Evolutionary conservation across 2,888 invertebrate species (phyloP), one percentile per base, ranked within the genome.

Genomic region (Polydrusus pterygomalis): DNA sequence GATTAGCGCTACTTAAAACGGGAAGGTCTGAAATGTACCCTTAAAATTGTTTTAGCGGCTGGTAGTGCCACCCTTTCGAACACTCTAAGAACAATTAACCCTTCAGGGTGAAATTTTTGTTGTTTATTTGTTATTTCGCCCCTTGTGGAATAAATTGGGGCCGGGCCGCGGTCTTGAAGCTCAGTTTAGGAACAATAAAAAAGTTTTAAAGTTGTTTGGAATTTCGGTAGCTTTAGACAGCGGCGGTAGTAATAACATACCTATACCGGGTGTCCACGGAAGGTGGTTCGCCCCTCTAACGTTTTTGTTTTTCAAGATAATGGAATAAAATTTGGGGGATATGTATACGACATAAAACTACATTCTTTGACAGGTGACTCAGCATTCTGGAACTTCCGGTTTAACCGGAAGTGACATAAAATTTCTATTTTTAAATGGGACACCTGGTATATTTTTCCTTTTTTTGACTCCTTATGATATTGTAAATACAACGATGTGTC

Each of bases 81-180:
- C 65, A 65, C 65, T 65, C 18, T 51, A 49, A 49, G 65, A 51
- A 47, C 49, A 65, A 65, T 65, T 65, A 65, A 51, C 65, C 34
- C 49, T 65, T 38, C 65, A 51, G 49, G 65, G 64, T 64, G 64
- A 49, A 47, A 64, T 64, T 64, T 64, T 64, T 64, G 64, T 65
- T 65, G 65, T 65, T 65, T 65, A 65, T 65, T 65, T 65, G 58
- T 60, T 60, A 60, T 60, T 60, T 60, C 17, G 58, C 58, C 58
- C 58, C 30, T 54, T 34, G 15, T 10, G 58, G 58, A 38, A 17
- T 6, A 18, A 60, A 60, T 60, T 60, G 58, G 38, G 38, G 58
- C 58, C 58, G 38, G 38, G 58, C 58, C 58, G 34, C 30, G 38
- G 58, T 60, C 38, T 60, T 60, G 17, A 60, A 38, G 58, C 38